A percentile compares a stretch with the other conserved stretches of the same genome.
phyloP scores from a whole-genome alignment of 2,888 invertebrate genomes.

The Clepsis dumicolana region DNA sequence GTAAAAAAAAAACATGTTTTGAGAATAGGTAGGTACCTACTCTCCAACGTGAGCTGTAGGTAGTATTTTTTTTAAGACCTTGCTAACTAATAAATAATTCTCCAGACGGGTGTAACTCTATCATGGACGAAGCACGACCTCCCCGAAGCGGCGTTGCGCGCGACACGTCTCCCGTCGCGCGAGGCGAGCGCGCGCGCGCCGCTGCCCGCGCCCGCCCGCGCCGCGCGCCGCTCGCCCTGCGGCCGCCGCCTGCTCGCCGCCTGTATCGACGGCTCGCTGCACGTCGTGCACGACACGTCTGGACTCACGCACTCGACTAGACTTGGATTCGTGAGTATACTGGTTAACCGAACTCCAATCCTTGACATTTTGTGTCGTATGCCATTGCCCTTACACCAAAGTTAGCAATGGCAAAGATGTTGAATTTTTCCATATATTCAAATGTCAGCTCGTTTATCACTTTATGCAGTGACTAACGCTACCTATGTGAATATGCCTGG shows the following conservation, averaged over 20 bases:
- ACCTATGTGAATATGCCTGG: too few relatives aligned
- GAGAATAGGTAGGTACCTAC: too few relatives aligned
- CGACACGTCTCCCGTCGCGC: conserved; percentile 76
- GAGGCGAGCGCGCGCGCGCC: conserved; percentile 82
- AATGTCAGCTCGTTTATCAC: too few relatives aligned
- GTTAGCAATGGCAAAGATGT: too few relatives aligned
- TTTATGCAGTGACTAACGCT: too few relatives aligned
- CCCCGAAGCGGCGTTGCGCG: conserved; percentile 87
- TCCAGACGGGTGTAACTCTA: conserved; percentile 75
- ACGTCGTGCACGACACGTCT: conserved; percentile 91
- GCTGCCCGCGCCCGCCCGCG: conserved; percentile 83
- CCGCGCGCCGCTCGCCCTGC: conserved; percentile 77
- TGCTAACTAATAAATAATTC: conserved; percentile 32
- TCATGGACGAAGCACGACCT: conserved; percentile 91
- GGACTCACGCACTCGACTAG: conserved; percentile 92
- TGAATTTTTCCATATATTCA: too few relatives aligned
- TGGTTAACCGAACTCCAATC: too few relatives aligned
- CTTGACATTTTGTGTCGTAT: too few relatives aligned
- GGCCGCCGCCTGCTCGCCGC: conserved; percentile 92
- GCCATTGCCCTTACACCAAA: too few relatives aligned
- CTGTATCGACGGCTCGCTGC: conserved; percentile 94
- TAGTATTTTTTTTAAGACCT: not conserved
- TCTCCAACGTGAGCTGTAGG: too few relatives aligned
- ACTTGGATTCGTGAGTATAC: conserved; percentile 91
- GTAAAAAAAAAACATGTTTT: too few relatives aligned